Evolutionary conservation across 2,888 invertebrate species (phyloP), one percentile per base, ranked within the genome.

Genomic region (Lycia hirtaria): DNA sequence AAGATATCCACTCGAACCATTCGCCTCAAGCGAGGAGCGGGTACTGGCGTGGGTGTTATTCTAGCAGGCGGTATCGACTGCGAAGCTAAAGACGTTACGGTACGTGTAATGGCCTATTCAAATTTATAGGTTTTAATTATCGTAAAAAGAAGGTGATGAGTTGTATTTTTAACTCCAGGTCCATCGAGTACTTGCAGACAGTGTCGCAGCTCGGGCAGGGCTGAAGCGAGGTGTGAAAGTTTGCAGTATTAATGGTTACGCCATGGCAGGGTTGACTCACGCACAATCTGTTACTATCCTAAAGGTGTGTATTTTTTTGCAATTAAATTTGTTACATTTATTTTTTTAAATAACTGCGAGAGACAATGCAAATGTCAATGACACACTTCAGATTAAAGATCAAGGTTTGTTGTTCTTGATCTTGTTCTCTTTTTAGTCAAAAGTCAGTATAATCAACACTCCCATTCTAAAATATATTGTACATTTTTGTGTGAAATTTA

Each of bases 71-170:
- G 98, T 48, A 94, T 95, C 14, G 98, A 98, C 81, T 97, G 97
- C 80, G 98, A 98, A 92, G 95, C 96, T 73, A 98, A 97, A 90
- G 97, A 97, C 85, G 97, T 98, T 65, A 97, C 97, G 76, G 97
- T 97, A 85, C 90, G 94, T 57, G 14, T 58, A 40, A 56, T 35
- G 20, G 28, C 12, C 15, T n/a, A 35, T 55, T 26, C 9, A 7
- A 20, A 3, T 33, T 37, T 49, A 43, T 37, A 30, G 35, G 22
- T 49, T 49, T 28, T 22, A 37, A 56, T 43, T 44, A 44, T 37
- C 22, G 26, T 20, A 20, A 56, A 30, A 9, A 37, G 17, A 48
- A 33, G 30, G n/a, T 52, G 28, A 52, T 35, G 6, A 35, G 15
- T 14, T 3, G 2, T 32, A 4, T 45, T 58, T 53, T 28, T 32